Evolutionary conservation across 2,797 vertebrate genomes (phyloP), one percentile per base, ranked within the genome.

Genomic region (Gallinago nigripennis): DNA sequence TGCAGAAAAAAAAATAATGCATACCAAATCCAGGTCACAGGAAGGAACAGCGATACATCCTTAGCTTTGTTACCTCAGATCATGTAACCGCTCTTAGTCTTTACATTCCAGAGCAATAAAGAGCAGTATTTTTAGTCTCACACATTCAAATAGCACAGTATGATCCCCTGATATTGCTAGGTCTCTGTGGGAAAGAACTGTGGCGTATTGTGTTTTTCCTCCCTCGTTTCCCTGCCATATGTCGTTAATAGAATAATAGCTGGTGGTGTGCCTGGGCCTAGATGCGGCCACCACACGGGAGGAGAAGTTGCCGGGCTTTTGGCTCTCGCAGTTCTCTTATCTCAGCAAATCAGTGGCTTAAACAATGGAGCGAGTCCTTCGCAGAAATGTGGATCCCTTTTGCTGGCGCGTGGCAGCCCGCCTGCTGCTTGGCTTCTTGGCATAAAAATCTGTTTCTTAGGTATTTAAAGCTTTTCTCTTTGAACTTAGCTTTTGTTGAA

Each of bases 1-100:
- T 97, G 96, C 95, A 95, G 91, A 80, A 95, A 96, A 95, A 95
- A 96, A 97, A 97, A 88, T 70, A 97, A 97, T 71, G 81, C 91
- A 56, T 72, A 87, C 54, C 88, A 93, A 95, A 91, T 79, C 93
- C 96, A 69, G 93, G 92, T 94, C 88, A 79, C 71, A 31, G 90
- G 90, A 66, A 86, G 90, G 92, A 91, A 76, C 82, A 76, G 64
- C 15, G 28, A 11, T 65, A 77, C 85, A 94, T 90, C 91, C 85
- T 83, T 68, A 57, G 78, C 56, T 95, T 94, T 94, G 73, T 82
- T 95, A 95, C 93, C 79, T 82, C 86, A 71, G 80, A 58, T 75
- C 60, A 37, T 66, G 83, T 86, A 92, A 45, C 83, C 82, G 77
- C 84, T 90, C 76, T 72, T 72, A 64, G 73, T 82, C 86, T 87